phyloP scores from a whole-genome alignment of 2,888 invertebrate genomes.

The Nemotelus nigrinus region DNA sequence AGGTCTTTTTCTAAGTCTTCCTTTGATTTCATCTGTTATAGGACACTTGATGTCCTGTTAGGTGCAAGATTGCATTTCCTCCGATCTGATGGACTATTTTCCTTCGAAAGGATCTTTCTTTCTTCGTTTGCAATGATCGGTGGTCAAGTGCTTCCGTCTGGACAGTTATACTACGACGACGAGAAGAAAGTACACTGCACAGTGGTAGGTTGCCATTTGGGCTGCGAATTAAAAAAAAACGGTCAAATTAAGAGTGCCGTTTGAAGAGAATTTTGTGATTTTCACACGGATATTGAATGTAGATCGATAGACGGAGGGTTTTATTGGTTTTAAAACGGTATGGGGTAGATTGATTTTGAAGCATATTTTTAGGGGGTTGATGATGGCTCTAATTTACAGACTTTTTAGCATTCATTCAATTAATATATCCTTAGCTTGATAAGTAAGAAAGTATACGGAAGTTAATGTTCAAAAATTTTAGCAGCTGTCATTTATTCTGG shows the following conservation, averaged over 20 bases:
- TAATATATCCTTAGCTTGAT: too few species aligned
- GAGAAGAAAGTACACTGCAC: neutral
- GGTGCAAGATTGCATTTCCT: conserved; percentile 24
- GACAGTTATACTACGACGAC: conserved; percentile 11
- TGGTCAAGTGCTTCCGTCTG: conserved; percentile 41
- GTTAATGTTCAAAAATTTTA: too few species aligned
- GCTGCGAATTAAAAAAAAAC: conserved; percentile 25
- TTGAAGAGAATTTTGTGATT: conserved; percentile 6
- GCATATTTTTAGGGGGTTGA: too few species aligned
- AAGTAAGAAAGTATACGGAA: too few species aligned
- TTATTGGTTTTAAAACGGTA: neutral
- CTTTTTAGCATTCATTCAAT: too few species aligned
- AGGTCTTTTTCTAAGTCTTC: neutral
- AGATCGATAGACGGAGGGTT: neutral
- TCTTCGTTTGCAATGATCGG: neutral
- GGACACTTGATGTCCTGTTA: conserved; percentile 27
- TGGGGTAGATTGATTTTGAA: too few species aligned
- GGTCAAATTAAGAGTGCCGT: neutral
- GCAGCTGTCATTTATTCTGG: too few species aligned
- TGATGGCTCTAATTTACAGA: too few species aligned
- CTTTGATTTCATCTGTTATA: conserved; percentile 13
- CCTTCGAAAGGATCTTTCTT: conserved; percentile 19
- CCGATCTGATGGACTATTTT: neutral
- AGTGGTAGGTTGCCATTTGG: neutral
- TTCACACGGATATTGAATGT: conserved; percentile 33